phyloP scores from a whole-genome alignment of 2,113 vertebrate genomes.

The Philantomba maxwellii region DNA sequence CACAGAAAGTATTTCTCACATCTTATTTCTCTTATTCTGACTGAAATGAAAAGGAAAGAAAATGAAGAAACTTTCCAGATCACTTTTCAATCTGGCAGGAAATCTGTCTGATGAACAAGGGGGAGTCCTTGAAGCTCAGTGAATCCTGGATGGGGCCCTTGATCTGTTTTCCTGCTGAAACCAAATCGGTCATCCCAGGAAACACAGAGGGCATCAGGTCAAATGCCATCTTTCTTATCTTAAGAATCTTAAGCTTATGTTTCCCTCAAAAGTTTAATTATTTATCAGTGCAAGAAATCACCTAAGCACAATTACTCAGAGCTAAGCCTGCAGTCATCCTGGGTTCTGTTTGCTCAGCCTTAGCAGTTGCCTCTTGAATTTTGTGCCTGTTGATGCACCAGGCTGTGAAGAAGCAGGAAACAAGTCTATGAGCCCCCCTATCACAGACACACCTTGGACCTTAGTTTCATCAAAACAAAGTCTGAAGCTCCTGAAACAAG shows the following conservation, averaged over 20 bases:
- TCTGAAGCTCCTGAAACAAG: background rate
- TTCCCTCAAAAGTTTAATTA: background rate
- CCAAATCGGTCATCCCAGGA: background rate
- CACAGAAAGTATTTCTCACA: background rate
- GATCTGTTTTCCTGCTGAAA: background rate
- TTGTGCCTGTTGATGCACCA: accelerated
- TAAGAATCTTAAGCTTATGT: background rate
- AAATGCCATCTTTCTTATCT: background rate
- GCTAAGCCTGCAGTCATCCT: background rate
- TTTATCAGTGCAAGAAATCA: background rate
- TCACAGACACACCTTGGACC: background rate
- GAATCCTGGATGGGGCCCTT: background rate
- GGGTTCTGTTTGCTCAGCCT: background rate
- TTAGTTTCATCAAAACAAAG: background rate
- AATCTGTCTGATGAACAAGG: background rate
- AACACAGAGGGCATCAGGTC: background rate
- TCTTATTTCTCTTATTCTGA: background rate
- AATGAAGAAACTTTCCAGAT: background rate
- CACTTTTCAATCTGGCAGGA: background rate
- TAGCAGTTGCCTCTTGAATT: background rate
- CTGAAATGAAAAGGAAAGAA: background rate
- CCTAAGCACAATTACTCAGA: background rate
- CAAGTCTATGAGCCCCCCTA: accelerated
- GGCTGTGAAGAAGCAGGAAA: background rate
- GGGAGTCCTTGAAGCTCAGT: background rate